Evolutionary conservation across 2,797 vertebrate species (phyloP).

Genomic region (Oreonectes daqikongensis): DNA sequence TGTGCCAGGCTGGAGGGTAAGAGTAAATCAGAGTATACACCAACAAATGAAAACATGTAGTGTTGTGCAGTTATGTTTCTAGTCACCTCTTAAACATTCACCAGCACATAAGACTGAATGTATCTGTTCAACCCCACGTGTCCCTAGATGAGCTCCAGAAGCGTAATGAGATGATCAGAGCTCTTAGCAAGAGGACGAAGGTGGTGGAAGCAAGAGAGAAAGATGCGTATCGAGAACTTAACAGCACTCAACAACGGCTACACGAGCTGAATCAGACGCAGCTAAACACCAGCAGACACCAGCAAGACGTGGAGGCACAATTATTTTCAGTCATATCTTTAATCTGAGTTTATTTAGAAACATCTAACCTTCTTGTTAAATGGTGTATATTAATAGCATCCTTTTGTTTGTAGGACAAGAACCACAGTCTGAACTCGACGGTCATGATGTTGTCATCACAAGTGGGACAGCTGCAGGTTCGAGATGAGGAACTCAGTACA

Average conservation of each 20-base stretch:
- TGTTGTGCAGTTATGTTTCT: no score
- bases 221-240: constrained; percentile 71
- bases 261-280: constrained; percentile 76
- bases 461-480: constrained; percentile 83
- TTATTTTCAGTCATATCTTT: neutral
- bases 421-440: constrained; percentile 80
- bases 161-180: constrained; percentile 81
- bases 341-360: neutral
- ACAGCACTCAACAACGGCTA: constrained; percentile 74
- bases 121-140: neutral
- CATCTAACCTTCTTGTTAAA: neutral
- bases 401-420: constrained; percentile 77
- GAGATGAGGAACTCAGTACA: constrained; percentile 84
- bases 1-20: constrained; percentile 81
- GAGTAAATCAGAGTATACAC: constrained; percentile 35
- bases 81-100: no score
- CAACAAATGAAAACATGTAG: no score
- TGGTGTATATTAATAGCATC: neutral
- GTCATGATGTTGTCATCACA: constrained; percentile 82
- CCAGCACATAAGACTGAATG: neutral
- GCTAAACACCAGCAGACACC: constrained; percentile 68
- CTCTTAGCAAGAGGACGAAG: constrained; percentile 77
- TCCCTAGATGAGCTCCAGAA: constrained; percentile 82
- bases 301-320: constrained; percentile 81
- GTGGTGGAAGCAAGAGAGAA: constrained; percentile 76